These are phyloP conservation scores for Sturmia bella DNA, from an alignment of 2,888 invertebrate genomes.

Conservation along the genomic window DNA sequence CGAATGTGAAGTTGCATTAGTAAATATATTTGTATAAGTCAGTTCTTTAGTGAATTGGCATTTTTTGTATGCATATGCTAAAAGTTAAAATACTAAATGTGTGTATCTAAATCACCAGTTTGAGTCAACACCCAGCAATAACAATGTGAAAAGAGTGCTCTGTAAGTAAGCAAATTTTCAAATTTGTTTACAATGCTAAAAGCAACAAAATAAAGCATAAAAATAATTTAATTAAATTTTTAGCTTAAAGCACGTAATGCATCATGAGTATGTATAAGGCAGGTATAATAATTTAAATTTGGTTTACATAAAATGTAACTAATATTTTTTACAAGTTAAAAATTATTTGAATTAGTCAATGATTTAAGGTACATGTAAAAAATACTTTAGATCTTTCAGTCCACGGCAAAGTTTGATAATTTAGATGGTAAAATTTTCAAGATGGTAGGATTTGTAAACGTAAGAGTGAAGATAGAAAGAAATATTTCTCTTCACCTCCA, in stretches of 20 bases:
- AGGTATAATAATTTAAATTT: constrained; percentile 19
- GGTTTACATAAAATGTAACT: not conserved
- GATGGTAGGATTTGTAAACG: no score
- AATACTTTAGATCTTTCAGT: no score
- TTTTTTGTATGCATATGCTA: not conserved
- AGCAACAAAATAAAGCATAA: constrained; percentile 49
- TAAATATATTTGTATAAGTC: constrained; percentile 41
- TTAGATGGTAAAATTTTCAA: no score
- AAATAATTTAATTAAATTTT: constrained; percentile 56
- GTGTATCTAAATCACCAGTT: constrained; percentile 9
- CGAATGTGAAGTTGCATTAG: constrained; percentile 34
- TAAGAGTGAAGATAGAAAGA: no score
- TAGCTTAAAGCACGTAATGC: constrained; percentile 5
- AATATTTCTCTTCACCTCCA: no score
- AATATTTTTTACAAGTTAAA: not conserved
- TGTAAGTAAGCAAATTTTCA: constrained; percentile 42
- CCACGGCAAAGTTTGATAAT: no score
- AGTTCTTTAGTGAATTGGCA: constrained; percentile 10
- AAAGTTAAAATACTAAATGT: constrained; percentile 42
- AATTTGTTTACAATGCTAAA: constrained; percentile 50
- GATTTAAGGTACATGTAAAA: not conserved
- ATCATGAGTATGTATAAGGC: not conserved
- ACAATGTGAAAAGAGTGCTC: constrained; percentile 17
- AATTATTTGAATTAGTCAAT: not conserved
- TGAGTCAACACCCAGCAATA: constrained; percentile 12